Evolutionary conservation across 2,888 invertebrate genomes (phyloP).

Genomic region (Eulithis prunata): DNA sequence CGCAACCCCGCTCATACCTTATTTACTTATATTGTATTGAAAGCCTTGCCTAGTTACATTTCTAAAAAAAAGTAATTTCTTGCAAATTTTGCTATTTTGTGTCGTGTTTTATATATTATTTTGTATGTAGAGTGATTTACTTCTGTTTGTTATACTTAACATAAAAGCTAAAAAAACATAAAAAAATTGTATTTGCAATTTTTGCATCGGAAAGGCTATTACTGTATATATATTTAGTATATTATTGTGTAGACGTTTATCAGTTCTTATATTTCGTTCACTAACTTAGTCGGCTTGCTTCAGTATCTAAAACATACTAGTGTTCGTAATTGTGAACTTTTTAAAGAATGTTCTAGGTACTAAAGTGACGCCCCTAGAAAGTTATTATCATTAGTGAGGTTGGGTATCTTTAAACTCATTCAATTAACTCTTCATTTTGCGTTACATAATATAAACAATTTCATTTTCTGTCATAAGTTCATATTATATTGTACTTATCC

Average conservation of each 20-base stretch:
- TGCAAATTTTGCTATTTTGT: conserved; percentile 74
- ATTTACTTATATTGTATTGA: conserved; percentile 70
- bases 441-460: conserved; percentile 60
- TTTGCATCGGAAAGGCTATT: conserved; percentile 69
- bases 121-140: conserved; percentile 80
- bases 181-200: conserved; percentile 70
- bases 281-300: conserved; percentile 54
- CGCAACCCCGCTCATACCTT: conserved; percentile 52
- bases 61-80: conserved; percentile 59
- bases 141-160: conserved; percentile 74
- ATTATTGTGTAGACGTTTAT: conserved; percentile 72
- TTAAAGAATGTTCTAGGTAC: conserved; percentile 50
- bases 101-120: conserved; percentile 80
- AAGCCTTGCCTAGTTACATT: conserved; percentile 74
- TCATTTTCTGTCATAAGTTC: conserved; percentile 74
- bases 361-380: conserved; percentile 54
- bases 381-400: conserved; percentile 66
- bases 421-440: conserved; percentile 69
- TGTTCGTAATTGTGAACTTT: conserved; percentile 38
- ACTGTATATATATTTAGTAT: conserved; percentile 77
- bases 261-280: conserved; percentile 64
- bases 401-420: conserved; percentile 73
- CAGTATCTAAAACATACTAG: conserved; percentile 53
- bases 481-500: conserved; percentile 82
- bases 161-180: conserved; percentile 69